A percentile compares a stretch with the other conserved stretches of the same genome.
Evolutionary conservation across 1,140 invertebrate species (phyloP).

Genomic region (Drosophila paulistorum): DNA sequence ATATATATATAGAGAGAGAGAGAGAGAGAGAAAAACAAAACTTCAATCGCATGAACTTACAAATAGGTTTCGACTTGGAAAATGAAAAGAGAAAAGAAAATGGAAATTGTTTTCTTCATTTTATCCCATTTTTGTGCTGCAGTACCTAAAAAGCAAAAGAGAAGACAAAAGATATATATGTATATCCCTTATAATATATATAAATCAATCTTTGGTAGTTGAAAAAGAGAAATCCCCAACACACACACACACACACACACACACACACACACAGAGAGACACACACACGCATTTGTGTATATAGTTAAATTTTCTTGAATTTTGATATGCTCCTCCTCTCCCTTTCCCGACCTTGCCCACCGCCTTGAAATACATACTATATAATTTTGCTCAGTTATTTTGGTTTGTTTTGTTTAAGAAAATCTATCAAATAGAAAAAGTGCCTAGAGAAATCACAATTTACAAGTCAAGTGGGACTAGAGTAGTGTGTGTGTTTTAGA

Average conservation of each 20-base stretch:
- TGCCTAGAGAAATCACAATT: constrained; percentile 61
- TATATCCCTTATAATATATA: not conserved
- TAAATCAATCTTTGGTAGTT: constrained; percentile 18
- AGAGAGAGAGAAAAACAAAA: constrained; percentile 5
- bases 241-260: not conserved
- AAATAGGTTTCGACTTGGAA: constrained; percentile 60
- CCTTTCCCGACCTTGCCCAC: not conserved
- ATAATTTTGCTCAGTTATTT: no score
- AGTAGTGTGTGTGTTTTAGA: constrained; percentile 27
- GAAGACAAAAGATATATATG: not conserved
- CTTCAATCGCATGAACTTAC: constrained; percentile 46
- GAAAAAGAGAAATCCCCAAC: not conserved
- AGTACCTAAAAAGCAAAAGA: constrained; percentile 55
- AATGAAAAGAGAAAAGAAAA: not conserved
- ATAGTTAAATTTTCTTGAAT: not conserved
- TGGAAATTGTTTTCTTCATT: constrained; percentile 36
- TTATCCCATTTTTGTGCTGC: constrained; percentile 49
- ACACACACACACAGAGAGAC: not conserved
- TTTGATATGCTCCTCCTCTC: not conserved
- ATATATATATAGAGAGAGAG: no score
- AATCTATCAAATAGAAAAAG: constrained; percentile 60
- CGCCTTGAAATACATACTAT: no score
- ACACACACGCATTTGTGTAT: not conserved
- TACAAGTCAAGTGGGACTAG: constrained; percentile 20
- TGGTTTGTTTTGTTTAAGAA: not conserved